phyloP scores from a whole-genome alignment of 1,140 invertebrate genomes.

The Trichomalopsis sarcophagae region DNA sequence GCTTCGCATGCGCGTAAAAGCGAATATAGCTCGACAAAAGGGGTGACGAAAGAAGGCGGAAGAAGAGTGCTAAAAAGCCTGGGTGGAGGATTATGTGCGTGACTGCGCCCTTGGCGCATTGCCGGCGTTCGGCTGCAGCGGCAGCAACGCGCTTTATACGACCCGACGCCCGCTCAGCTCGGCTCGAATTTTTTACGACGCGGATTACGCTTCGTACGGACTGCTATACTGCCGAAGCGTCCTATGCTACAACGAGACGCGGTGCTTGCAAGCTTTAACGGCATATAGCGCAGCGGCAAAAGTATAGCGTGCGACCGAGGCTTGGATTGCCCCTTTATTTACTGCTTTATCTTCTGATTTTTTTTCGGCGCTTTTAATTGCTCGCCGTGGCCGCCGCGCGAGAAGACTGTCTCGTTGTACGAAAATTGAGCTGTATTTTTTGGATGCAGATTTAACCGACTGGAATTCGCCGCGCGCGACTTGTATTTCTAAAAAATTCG shows the following conservation, averaged over 20 bases:
- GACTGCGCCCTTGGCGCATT: slow-evolving; percentile 36
- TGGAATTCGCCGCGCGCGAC: neutral
- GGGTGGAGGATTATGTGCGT: slow-evolving; percentile 31
- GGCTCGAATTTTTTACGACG: slow-evolving; percentile 28
- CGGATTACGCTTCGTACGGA: slow-evolving; percentile 1
- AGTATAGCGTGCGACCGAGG: neutral
- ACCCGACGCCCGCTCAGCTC: neutral
- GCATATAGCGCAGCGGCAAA: neutral
- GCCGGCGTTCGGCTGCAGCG: neutral
- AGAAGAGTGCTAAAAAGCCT: slow-evolving; percentile 1
- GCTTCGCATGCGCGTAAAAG: neutral
- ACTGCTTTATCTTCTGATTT: slow-evolving; percentile 14
- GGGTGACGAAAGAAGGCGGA: slow-evolving; percentile 17
- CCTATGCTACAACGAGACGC: neutral
- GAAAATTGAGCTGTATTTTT: neutral
- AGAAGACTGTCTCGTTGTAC: neutral
- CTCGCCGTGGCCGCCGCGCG: neutral
- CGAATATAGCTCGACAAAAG: neutral
- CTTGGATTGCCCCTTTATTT: neutral
- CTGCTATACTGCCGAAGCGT: neutral
- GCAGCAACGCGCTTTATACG: neutral
- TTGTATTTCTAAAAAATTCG: neutral
- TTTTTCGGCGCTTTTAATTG: neutral
- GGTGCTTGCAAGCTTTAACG: neutral
- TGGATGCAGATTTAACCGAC: neutral